Conservation (phyloP, 2,113 vertebrate genomes). For the Penelope pileata region DNA sequence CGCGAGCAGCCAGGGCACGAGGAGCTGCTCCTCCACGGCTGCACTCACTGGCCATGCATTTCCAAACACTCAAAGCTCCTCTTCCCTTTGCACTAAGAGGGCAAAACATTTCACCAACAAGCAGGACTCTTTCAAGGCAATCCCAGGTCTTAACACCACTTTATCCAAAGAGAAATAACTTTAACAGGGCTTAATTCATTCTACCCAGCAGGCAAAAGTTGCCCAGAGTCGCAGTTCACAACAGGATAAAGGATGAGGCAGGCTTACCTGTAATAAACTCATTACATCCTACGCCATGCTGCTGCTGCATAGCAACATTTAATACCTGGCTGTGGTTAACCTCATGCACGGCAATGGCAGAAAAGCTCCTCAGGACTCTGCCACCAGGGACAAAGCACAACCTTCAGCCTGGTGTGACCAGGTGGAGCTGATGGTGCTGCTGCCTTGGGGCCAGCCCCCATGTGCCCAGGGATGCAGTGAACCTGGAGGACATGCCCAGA, state of each 20-base stretch:
- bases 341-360: too few species aligned
- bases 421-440: fast-evolving
- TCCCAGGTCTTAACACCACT: not conserved
- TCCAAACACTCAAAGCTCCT: not conserved
- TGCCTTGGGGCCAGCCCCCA: not conserved
- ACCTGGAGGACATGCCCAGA: not conserved
- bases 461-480: too few species aligned
- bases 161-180: not conserved
- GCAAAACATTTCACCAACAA: not conserved
- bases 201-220: fast-evolving
- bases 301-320: too few species aligned
- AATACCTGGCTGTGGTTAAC: not conserved
- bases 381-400: fast-evolving
- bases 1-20: not conserved
- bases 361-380: too few species aligned
- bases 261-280: not conserved
- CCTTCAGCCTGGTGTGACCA: fast-evolving
- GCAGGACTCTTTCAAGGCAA: not conserved
- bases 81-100: not conserved
- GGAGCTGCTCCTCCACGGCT: not conserved
- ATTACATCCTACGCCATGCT: not conserved
- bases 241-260: not conserved
- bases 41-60: not conserved
- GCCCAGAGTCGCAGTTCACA: not conserved
- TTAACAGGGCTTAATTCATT: not conserved